Percentiles rank a stretch among this genome's conserved stretches.
Evolutionary conservation across 2,797 vertebrate genomes (phyloP).

Genomic region (Cuculus canorus): DNA sequence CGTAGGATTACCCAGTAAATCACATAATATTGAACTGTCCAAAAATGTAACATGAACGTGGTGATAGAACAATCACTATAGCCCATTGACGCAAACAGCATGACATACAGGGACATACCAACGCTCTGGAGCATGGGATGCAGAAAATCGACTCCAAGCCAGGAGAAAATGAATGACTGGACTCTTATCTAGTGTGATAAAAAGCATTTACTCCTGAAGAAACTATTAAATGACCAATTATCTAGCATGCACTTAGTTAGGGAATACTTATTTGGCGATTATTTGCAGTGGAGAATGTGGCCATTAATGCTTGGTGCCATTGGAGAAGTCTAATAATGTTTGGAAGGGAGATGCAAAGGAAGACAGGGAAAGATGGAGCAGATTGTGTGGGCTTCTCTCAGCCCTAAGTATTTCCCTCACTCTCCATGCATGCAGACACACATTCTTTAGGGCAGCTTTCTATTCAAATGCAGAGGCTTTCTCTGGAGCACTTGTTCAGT

Average conservation of each 20-base stretch:
- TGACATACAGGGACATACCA: background rate
- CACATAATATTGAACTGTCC: slow-evolving; percentile 43
- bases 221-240: slow-evolving; percentile 47
- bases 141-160: background rate
- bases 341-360: background rate
- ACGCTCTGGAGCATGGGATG: background rate
- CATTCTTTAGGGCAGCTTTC: background rate
- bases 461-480: background rate
- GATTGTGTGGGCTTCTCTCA: background rate
- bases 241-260: slow-evolving; percentile 16
- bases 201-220: slow-evolving; percentile 51
- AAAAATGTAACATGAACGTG: slow-evolving; percentile 35
- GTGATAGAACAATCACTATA: slow-evolving; percentile 59
- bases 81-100: slow-evolving; percentile 9
- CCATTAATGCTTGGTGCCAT: background rate
- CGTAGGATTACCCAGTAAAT: slow-evolving; percentile 23
- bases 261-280: slow-evolving; percentile 63
- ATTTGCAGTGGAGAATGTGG: slow-evolving; percentile 33
- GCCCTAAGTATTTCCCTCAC: background rate
- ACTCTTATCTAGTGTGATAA: slow-evolving; percentile 49
- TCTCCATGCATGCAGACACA: background rate
- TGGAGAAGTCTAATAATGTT: background rate
- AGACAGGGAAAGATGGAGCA: background rate
- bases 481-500: background rate
- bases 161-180: slow-evolving; percentile 47